Evolutionary conservation across 2,797 vertebrate species (phyloP).

Genomic region (Ptychobarbus kaznakovi): DNA sequence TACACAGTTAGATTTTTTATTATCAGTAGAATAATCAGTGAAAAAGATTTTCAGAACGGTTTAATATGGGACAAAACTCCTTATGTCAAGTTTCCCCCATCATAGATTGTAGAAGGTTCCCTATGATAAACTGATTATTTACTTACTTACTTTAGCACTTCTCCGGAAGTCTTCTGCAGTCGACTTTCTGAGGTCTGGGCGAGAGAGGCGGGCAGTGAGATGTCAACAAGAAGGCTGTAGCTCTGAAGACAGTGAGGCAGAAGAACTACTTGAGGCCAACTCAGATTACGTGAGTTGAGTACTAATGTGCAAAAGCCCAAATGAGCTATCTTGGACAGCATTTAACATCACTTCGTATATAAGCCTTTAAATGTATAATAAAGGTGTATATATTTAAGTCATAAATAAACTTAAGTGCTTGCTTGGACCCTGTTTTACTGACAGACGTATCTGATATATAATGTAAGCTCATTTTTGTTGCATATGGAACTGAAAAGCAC

Average conservation of each 20-base stretch:
- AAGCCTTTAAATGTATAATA: not conserved
- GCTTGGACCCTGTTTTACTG: not conserved
- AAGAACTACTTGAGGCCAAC: conserved; percentile 65
- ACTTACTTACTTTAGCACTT: conserved; percentile 61
- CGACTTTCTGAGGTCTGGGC: conserved; percentile 69
- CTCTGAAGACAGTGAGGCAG: conserved; percentile 67
- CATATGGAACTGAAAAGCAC: conserved; percentile 5
- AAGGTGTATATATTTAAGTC: not conserved
- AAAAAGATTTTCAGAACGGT: not conserved
- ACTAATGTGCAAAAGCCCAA: conserved; percentile 32
- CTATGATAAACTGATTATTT: not conserved
- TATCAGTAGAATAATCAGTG: not conserved
- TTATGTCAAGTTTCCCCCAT: not conserved
- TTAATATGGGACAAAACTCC: not conserved
- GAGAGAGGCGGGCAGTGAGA: conserved; percentile 66
- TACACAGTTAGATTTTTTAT: not conserved
- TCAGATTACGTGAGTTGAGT: conserved; percentile 69
- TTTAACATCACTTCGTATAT: not conserved
- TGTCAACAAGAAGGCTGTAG: conserved; percentile 73
- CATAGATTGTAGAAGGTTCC: not conserved
- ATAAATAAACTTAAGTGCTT: too few relatives aligned
- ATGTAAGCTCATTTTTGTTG: not conserved
- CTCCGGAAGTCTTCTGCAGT: conserved; percentile 72
- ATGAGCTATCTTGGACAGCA: conserved; percentile 8
- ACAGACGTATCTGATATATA: not conserved